Evolutionary conservation across 2,797 vertebrate species (phyloP).

Genomic region (Pseudomugil gertrudae): DNA sequence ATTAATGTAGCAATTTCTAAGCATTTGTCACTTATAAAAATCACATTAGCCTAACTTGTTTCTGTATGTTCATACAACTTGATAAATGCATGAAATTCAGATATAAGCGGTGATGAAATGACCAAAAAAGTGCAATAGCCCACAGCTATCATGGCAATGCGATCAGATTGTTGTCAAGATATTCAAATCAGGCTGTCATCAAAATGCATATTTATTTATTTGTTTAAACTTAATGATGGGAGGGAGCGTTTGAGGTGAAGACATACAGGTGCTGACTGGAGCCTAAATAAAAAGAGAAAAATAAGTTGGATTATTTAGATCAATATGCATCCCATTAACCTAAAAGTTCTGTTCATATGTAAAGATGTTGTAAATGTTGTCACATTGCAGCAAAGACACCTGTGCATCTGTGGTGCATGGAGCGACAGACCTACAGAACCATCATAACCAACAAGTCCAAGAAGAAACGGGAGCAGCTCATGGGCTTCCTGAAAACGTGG

Average conservation of each 20-base stretch:
- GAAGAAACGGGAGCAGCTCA: conserved; percentile 79
- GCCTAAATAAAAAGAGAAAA: not conserved
- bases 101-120: not conserved
- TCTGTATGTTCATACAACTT: not conserved
- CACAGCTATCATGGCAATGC: not conserved
- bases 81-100: not conserved
- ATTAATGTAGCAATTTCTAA: not conserved
- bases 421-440: conserved; percentile 84
- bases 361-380: not conserved
- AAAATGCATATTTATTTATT: no score
- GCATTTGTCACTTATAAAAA: not conserved
- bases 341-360: not conserved
- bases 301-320: not conserved
- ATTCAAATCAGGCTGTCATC: not conserved
- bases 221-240: no score
- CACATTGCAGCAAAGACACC: conserved; percentile 73
- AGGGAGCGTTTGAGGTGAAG: no score
- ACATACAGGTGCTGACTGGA: no score
- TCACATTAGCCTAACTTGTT: not conserved
- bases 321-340: not conserved
- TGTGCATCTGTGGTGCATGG: conserved; percentile 84
- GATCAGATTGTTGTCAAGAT: not conserved
- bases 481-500: conserved; percentile 84
- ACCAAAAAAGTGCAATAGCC: not conserved
- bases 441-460: conserved; percentile 86